Base-by-base conservation (phyloP, 2,888 invertebrate genomes). In the Ariolimax columbianus region DNA sequence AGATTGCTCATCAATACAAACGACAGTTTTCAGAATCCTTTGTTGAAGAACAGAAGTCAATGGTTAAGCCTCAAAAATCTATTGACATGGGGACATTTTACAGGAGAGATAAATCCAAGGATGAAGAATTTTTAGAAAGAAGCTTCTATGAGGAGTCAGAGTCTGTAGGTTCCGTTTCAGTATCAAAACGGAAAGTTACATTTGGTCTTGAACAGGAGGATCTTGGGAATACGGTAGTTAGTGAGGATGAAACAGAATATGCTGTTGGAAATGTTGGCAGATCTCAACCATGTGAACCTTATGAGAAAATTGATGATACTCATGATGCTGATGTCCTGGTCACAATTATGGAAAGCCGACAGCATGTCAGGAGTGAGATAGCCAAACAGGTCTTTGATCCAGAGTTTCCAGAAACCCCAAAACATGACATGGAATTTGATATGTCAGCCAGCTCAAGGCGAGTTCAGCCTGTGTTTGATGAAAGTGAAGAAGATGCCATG, bases 281-380 rank as follows among this genome's bases (percentile, higher is more conserved):
- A 78, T 33, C 70, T 79, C 33, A 43, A 43, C 47, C 84, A 19
- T 75, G 75, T 86, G 93, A 93, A 86, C 93, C 93, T 36, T 92
- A 94, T 89, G 92, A 93, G 30, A 87, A 89, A 59, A 93, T 93
- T 55, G 86, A 90, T 68, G 89, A 91, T 68, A 88, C 91, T 19
- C 91, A 93, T 88, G 91, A 92, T 81, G 90, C 91, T 79, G 89
- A 89, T 81, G 93, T 93, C 26, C 91, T 93, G 72, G 89, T 91
- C 38, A 91, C 90, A 36, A 91, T 93, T 68, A 73, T 86, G 33
- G 88, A 89, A 78, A 88, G 83, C 33, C 87, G 91, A 78, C 88
- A 89, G 68, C 83, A 86, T 40, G 87, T 87, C 55, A 88, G 88
- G 59, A 89, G 89, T 85, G 91, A 90, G 86, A 82, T 89, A 40